phyloP scores from a whole-genome alignment of 2,888 invertebrate genomes.

The Sinelater perroti region DNA sequence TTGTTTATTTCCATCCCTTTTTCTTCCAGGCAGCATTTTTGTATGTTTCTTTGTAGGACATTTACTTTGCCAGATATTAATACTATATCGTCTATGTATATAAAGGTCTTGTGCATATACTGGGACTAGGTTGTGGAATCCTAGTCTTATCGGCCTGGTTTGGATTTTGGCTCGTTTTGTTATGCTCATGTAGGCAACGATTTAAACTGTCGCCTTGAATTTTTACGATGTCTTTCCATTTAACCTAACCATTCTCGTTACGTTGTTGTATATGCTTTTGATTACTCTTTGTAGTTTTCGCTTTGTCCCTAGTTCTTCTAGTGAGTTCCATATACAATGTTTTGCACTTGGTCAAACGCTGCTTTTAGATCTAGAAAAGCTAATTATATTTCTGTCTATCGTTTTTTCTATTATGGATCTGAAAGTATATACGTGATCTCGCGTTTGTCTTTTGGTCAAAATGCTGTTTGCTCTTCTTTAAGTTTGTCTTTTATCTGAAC shows the following conservation, averaged over 20 bases:
- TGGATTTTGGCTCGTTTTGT: slow-evolving; percentile 6
- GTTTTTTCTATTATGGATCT: too few species aligned
- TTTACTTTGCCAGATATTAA: slow-evolving; percentile 6
- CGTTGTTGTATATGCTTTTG: slow-evolving; percentile 1
- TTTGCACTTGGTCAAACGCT: slow-evolving; percentile 9
- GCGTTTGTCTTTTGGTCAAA: too few species aligned
- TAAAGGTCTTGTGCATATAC: slow-evolving; percentile 6
- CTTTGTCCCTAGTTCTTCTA: slow-evolving; percentile 6
- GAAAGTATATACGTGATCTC: too few species aligned
- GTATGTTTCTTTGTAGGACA: slow-evolving; percentile 2
- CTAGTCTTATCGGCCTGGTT: slow-evolving; percentile 8
- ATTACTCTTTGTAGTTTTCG: slow-evolving; percentile 5
- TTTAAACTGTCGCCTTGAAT: slow-evolving; percentile 10
- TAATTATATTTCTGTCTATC: slow-evolving; percentile 9
- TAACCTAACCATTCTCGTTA: slow-evolving; percentile 3
- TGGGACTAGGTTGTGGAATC: slow-evolving; percentile 4
- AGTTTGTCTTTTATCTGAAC: too few species aligned
- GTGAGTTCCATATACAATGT: slow-evolving; percentile 3
- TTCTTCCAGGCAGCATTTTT: slow-evolving; percentile 14
- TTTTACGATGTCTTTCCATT: slow-evolving; percentile 4
- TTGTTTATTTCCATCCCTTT: slow-evolving; percentile 15
- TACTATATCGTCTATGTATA: slow-evolving; percentile 9
- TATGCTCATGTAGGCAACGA: background rate
- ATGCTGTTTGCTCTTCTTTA: too few species aligned
- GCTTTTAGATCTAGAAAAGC: slow-evolving; percentile 12